phyloP scores from a whole-genome alignment of 30 jellyfish, hydroid and myxozoan genomes.

The Aurelia sp. region DNA sequence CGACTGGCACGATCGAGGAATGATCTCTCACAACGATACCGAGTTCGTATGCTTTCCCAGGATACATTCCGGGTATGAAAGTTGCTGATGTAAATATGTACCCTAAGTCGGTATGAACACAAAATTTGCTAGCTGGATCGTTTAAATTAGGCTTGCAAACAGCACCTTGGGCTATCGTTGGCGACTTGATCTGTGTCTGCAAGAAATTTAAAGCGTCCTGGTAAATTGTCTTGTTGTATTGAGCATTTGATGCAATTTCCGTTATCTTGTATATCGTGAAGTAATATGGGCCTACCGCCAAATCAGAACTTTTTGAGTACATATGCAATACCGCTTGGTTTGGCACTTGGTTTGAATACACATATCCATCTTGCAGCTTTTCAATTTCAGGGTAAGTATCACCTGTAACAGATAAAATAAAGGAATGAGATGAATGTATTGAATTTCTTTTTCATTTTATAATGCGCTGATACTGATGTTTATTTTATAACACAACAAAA shows the following conservation, averaged over 20 bases:
- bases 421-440: too few species aligned
- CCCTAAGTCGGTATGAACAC: conserved; percentile 22
- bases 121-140: conserved; percentile 28
- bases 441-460: too few species aligned
- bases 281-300: background rate
- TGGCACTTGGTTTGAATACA: conserved; percentile 30
- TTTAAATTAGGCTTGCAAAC: conserved; percentile 15
- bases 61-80: conserved; percentile 32
- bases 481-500: too few species aligned
- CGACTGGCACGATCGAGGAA: conserved; percentile 25
- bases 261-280: conserved; percentile 35
- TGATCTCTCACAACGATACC: conserved; percentile 41
- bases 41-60: conserved; percentile 14
- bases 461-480: too few species aligned
- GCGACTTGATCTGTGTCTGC: conserved; percentile 17
- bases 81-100: conserved; percentile 27
- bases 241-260: conserved; percentile 8
- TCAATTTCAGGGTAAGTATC: background rate
- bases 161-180: background rate
- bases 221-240: background rate
- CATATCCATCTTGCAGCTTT: conserved; percentile 22
- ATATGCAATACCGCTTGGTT: conserved; percentile 6
- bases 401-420: background rate
- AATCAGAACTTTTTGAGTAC: conserved; percentile 3
- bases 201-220: conserved; percentile 18